Conservation (phyloP, 2,113 vertebrate species). For the Platichthys flesus region DNA sequence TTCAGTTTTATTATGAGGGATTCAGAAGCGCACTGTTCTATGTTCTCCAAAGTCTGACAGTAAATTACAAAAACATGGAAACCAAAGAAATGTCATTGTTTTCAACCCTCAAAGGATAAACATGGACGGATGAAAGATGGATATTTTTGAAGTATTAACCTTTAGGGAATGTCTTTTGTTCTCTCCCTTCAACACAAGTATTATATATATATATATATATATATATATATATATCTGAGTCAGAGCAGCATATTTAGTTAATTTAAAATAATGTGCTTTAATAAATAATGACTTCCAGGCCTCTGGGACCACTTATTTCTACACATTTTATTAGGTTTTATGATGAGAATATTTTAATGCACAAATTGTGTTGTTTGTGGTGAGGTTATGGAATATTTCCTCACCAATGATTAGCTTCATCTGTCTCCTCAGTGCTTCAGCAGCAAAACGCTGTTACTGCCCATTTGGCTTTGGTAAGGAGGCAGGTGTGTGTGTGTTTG, state of each 20-base stretch:
- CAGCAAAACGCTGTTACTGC: constrained; percentile 28
- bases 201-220: not conserved
- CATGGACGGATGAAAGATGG: too few relatives aligned
- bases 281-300: constrained; percentile 22
- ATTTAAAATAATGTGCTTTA: constrained; percentile 37
- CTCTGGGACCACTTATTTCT: constrained; percentile 18
- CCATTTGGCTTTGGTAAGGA: constrained; percentile 30
- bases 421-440: not conserved
- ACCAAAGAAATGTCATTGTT: not conserved
- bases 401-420: constrained; percentile 36
- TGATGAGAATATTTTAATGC: constrained; percentile 40
- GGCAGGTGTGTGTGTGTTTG: constrained; percentile 6
- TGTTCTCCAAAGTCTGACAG: not conserved
- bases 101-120: too few relatives aligned
- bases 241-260: constrained; percentile 3
- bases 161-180: constrained; percentile 3
- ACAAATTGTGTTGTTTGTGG: constrained; percentile 59
- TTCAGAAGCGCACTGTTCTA: not conserved
- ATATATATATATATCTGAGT: constrained; percentile 12
- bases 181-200: not conserved
- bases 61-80: not conserved
- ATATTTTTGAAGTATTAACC: not conserved
- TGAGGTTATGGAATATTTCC: constrained; percentile 53
- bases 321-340: constrained; percentile 50
- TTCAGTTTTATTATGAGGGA: not conserved